Percentiles rank a stretch among this genome's conserved stretches.
Conservation (phyloP, 2,888 invertebrate genomes). For the Mimumesa dahlbomi region DNA sequence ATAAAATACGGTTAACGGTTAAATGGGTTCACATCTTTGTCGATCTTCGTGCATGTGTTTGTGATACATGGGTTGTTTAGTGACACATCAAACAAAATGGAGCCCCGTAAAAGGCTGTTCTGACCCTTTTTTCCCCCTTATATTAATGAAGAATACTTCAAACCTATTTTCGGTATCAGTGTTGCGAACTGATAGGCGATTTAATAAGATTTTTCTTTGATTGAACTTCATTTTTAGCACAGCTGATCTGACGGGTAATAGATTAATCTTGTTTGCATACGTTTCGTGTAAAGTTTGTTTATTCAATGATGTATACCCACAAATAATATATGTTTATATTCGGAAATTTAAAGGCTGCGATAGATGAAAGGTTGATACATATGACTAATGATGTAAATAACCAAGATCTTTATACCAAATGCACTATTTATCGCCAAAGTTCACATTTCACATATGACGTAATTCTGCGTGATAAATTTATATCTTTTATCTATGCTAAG, state of each 20-base stretch:
- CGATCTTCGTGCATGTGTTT: background rate
- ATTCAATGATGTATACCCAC: too few species aligned
- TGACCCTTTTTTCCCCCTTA: too few species aligned
- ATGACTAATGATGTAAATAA: too few species aligned
- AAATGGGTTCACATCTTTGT: background rate
- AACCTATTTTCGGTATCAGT: background rate
- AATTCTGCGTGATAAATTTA: slow-evolving; percentile 37
- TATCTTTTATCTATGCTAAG: slow-evolving; percentile 52
- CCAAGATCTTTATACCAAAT: background rate
- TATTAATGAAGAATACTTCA: background rate
- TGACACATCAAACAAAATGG: slow-evolving; percentile 40
- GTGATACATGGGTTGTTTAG: slow-evolving; percentile 21
- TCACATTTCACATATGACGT: slow-evolving; percentile 34
- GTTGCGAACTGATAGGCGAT: background rate
- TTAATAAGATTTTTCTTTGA: background rate
- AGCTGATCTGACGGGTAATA: background rate
- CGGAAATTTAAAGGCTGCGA: too few species aligned
- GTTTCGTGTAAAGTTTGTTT: too few species aligned
- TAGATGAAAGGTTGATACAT: too few species aligned
- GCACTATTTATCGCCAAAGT: slow-evolving; percentile 32
- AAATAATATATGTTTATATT: too few species aligned
- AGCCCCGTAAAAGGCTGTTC: slow-evolving; percentile 14
- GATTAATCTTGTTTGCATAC: background rate
- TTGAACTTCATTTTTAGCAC: background rate
- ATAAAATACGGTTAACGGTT: too few species aligned